These are phyloP conservation scores for Chelonus insularis DNA, from an alignment of 1,140 invertebrate genomes.

Conservation along the genomic window DNA sequence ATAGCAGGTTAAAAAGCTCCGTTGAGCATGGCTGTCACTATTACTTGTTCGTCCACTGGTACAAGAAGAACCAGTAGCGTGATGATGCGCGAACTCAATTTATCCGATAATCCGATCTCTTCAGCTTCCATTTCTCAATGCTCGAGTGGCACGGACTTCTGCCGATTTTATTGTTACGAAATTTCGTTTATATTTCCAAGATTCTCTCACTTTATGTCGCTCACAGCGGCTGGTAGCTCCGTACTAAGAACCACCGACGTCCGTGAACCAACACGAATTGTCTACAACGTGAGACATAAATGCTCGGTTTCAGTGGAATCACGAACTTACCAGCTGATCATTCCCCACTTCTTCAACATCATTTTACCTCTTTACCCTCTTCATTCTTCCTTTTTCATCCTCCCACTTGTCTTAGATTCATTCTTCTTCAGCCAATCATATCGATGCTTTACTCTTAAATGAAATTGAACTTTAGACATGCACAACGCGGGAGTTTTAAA, in stretches of 20 bases:
- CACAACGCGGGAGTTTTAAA: background rate
- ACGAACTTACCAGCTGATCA: conserved; percentile 37
- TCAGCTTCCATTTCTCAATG: conserved; percentile 53
- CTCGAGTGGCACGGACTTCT: background rate
- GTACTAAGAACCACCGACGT: conserved; percentile 8
- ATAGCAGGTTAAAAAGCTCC: conserved; percentile 34
- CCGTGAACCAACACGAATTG: conserved; percentile 18
- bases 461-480: background rate
- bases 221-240: background rate
- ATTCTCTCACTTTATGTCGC: background rate
- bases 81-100: conserved; percentile 7
- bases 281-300: background rate
- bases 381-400: background rate
- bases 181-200: background rate
- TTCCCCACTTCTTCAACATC: conserved; percentile 1
- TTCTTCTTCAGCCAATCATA: background rate
- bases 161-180: background rate
- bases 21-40: conserved; percentile 22
- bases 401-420: background rate
- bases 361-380: conserved; percentile 7
- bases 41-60: conserved; percentile 30
- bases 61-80: conserved; percentile 32
- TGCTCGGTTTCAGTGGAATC: background rate
- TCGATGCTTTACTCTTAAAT: background rate
- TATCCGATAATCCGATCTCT: conserved; percentile 31